Base-by-base conservation (phyloP, 2,888 invertebrate genomes). In the Acrobeloides nanus region DNA sequence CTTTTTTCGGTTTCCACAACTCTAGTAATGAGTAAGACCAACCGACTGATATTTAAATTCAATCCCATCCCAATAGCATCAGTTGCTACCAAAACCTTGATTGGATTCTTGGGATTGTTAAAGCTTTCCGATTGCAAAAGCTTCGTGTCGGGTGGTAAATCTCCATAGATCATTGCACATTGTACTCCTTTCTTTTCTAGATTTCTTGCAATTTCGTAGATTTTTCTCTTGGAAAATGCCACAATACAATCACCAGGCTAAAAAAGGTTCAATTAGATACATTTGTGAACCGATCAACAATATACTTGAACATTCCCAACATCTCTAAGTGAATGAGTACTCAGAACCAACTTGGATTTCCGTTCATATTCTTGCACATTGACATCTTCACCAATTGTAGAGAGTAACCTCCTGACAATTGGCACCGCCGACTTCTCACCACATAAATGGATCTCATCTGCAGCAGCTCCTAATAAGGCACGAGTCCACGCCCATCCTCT, bases 401-500 rank as follows among this genome's bases (percentile, higher is more conserved):
- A 80, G 55, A 79, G 74, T n/a, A 83, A 68, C 46, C 86, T 84
- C 72, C 83, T 80, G 42, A 97, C 82, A 34, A 97, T 80, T 66
- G 86, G 83, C 42, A 89, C 81, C 2, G 92, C 84, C 8, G 90
- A 88, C 3, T 82, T 81, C 79, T 99, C 97, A 1, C 97, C 97
- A 76, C 97, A 99, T 34, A 99, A 79, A 77, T 99, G 97, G 64
- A 99, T 82, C 79, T 97, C 72, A 21, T 73, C 67, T 5, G 73
- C 72, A 26, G 64, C 64, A 6, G 62, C 65, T 54, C 76, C 79
- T 51, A 92, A 79, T 46, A 93, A 79, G 0, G 95, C 93, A 74
- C 95, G 81, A 0, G 93, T 93, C 95, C 95, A 99, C 0, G 97
- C 95, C 93, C 95, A 95, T 0, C 97, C 97, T 74, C 97, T 79